Base-by-base conservation (phyloP, 2,797 vertebrate genomes). In the Parauchenoglanis punctatus region DNA sequence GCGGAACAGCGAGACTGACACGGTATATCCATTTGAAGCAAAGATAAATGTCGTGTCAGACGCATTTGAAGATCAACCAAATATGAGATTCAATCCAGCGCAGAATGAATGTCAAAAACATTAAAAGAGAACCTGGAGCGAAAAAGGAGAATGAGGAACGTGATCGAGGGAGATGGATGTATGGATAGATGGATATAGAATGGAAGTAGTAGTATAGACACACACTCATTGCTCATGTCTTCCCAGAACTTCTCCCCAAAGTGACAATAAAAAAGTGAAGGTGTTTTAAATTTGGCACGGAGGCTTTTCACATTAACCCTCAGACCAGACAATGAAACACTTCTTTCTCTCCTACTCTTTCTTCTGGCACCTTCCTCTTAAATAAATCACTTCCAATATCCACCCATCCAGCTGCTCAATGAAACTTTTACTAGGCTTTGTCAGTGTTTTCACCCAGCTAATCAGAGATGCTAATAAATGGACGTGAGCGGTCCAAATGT, bases 41-140 rank as follows among this genome's bases (percentile, higher is more conserved):
- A 92, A 92, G 91, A 94, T 93, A 94, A 95, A 95, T 94, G 93
- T 94, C 94, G 93, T 89, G 87, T 90, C 87, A 89, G 91, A 90
- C 87, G 86, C 90, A 93, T 93, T 84, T 88, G 85, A 92, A 95
- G 93, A 94, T 93, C 92, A 88, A 92, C 92, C 89, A 92, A 93
- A 94, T 92, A 93, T 92, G 92, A 91, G 81, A 87, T 88, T 90
- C 68, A 84, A 80, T 81, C 70, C 87, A 87, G 90, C 91, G 91
- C 87, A 89, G 91, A 91, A 91, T 90, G 87, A 93, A 91, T 88
- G 85, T 83, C 61, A 89, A 18, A 61, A 86, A 89, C 72, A 46
- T 86, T 85, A 61, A 89, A 86, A 81, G 86, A 84, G 81, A 87
- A 49, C 65, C 67, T 72, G 49, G 68, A 78, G 87, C 63, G 54